Evolutionary conservation across 1,140 invertebrate species (phyloP).

Genomic region (Conopomorpha cramerella): DNA sequence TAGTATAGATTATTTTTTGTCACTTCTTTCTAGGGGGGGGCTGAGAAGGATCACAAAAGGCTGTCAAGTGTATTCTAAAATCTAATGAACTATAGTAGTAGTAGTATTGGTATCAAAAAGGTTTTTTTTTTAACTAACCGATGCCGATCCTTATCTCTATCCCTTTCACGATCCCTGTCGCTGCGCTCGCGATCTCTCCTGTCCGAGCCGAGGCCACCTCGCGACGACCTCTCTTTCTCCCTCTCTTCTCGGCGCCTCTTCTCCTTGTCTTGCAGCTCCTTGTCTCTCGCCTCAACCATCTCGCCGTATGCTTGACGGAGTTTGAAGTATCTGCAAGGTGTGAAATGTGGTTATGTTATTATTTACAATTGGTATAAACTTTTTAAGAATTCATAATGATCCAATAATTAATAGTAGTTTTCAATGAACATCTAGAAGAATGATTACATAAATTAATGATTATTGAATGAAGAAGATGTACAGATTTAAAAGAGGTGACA

Average conservation of each 20-base stretch:
- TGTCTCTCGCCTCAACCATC: slow-evolving; percentile 66
- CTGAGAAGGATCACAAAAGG: too few species aligned
- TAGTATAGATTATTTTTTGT: background rate
- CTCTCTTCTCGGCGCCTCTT: slow-evolving; percentile 67
- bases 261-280: slow-evolving; percentile 70
- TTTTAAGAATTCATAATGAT: too few species aligned
- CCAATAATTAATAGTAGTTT: slow-evolving; percentile 1
- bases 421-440: too few species aligned
- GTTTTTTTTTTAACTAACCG: too few species aligned
- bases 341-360: too few species aligned
- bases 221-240: slow-evolving; percentile 49
- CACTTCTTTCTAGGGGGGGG: background rate
- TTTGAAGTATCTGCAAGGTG: slow-evolving; percentile 59
- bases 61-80: too few species aligned
- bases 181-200: slow-evolving; percentile 32
- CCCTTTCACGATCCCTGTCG: slow-evolving; percentile 30
- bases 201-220: slow-evolving; percentile 47
- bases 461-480: too few species aligned
- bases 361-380: too few species aligned
- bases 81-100: too few species aligned
- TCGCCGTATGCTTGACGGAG: slow-evolving; percentile 67
- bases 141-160: slow-evolving; percentile 27
- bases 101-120: too few species aligned
- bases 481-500: too few species aligned
- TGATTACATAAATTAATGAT: too few species aligned